These are phyloP conservation scores for Drosophila nannoptera DNA, from an alignment of 1,140 invertebrate genomes.

Conservation along the genomic window DNA sequence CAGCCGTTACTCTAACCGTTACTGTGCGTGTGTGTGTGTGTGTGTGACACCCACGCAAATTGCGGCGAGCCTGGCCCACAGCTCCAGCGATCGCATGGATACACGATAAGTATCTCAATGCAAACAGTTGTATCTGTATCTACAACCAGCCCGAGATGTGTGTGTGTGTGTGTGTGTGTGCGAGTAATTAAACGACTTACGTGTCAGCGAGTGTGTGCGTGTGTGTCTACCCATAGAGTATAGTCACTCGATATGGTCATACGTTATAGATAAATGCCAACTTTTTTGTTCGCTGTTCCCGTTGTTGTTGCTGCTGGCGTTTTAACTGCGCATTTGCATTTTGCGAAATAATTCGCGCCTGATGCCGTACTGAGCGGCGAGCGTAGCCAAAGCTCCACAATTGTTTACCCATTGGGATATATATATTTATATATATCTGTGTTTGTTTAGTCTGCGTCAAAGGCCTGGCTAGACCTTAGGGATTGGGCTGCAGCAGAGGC, in stretches of 20 bases:
- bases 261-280: slow-evolving; percentile 55
- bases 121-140: background rate
- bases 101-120: slow-evolving; percentile 40
- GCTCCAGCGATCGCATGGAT: slow-evolving; percentile 46
- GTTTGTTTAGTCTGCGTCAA: no score
- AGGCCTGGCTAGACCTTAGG: no score
- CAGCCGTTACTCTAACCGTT: slow-evolving; percentile 1
- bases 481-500: no score
- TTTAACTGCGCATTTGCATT: slow-evolving; percentile 43
- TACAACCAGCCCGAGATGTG: slow-evolving; percentile 11
- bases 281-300: slow-evolving; percentile 14
- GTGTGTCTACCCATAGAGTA: slow-evolving; percentile 1
- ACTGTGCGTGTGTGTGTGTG: slow-evolving; percentile 13
- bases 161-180: slow-evolving; percentile 11
- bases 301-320: slow-evolving; percentile 19
- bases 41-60: slow-evolving; percentile 59
- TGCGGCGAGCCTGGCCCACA: slow-evolving; percentile 28
- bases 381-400: no score
- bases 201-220: no score
- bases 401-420: slow-evolving; percentile 28
- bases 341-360: background rate
- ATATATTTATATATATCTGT: no score
- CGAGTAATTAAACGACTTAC: slow-evolving; percentile 55
- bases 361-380: no score
- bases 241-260: slow-evolving; percentile 38